phyloP scores from a whole-genome alignment of 2,113 vertebrate genomes.

The Atlantisia rogersi region DNA sequence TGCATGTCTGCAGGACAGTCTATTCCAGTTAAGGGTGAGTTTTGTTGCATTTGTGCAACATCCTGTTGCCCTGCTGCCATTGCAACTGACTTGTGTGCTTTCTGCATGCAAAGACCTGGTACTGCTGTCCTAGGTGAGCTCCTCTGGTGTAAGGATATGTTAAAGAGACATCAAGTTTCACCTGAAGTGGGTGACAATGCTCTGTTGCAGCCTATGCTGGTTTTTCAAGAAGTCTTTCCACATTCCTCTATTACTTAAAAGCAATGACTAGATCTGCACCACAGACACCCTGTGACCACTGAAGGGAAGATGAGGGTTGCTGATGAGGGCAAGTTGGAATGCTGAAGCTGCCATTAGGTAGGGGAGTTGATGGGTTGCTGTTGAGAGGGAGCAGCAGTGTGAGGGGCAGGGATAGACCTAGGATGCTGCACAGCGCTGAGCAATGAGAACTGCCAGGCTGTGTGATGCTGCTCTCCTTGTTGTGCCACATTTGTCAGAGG shows the following conservation, averaged over 20 bases:
- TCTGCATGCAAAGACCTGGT: not conserved
- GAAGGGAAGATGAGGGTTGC: not conserved
- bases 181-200: not conserved
- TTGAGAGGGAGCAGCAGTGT: not conserved
- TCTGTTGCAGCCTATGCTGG: not conserved
- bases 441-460: fast-evolving
- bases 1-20: not conserved
- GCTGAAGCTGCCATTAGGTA: not conserved
- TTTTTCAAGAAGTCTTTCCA: not conserved
- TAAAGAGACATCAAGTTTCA: not conserved
- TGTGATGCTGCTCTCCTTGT: fast-evolving
- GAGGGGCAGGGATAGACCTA: not conserved
- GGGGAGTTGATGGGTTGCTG: not conserved
- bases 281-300: fast-evolving
- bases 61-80: not conserved
- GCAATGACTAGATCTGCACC: not conserved
- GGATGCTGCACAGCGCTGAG: not conserved
- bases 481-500: not conserved
- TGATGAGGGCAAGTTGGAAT: not conserved
- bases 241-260: fast-evolving
- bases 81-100: not conserved
- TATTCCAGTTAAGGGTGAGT: not conserved
- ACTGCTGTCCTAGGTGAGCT: not conserved
- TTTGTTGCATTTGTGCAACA: not conserved
- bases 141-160: not conserved